Evolutionary conservation across 2,113 vertebrate species (phyloP), one percentile per base, ranked within the genome.

Genomic region (Notiomystis cincta): DNA sequence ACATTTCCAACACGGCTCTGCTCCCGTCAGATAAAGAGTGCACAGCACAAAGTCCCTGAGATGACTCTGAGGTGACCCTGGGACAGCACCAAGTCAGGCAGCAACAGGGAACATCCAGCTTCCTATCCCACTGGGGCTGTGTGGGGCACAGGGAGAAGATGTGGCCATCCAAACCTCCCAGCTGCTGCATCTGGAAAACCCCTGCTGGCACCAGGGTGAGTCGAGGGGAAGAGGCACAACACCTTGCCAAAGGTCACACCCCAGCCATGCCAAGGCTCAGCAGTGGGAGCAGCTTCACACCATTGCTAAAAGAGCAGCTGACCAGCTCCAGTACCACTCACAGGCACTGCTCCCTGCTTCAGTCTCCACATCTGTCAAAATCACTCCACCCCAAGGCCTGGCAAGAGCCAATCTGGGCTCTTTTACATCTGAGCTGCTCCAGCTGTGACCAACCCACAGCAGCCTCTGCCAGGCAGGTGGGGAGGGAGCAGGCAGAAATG

Each of bases 21-120:
- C 11, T 95, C 92, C 95, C 76, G 90, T 96, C 79, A 87, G 96
- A 95, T 93, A 93, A 31, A 37, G 58, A 30, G 45, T 2, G 15
- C 24, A 45, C 0, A 0, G 86, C 20, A 27, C 88, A 69, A 88
- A 95, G 96, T 97, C 93, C 90, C 86, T 1, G 9, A 40, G 15
- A 51, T 40, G 0, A 44, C 58, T 80, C 47, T 35, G 40, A n/a
- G 56, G 45, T 40, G 27, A 66, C 42, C 53, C 35, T 0, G 1
- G 33, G 60, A 51, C 1, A 2, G 1, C 6, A 66, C 44, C 38
- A 62, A 38, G 67, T 21, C 58, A 77, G 57, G 45, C 70, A 82
- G 25, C 0, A 0, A 54, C 13, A 58, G 47, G 58, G 45, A 69
- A 28, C 12, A 71, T 17, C 19, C 6, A 2, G 30, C 25, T 69